These are phyloP conservation scores for Falco concolor DNA, from an alignment of 2,797 vertebrate genomes.

Conservation along the genomic window DNA sequence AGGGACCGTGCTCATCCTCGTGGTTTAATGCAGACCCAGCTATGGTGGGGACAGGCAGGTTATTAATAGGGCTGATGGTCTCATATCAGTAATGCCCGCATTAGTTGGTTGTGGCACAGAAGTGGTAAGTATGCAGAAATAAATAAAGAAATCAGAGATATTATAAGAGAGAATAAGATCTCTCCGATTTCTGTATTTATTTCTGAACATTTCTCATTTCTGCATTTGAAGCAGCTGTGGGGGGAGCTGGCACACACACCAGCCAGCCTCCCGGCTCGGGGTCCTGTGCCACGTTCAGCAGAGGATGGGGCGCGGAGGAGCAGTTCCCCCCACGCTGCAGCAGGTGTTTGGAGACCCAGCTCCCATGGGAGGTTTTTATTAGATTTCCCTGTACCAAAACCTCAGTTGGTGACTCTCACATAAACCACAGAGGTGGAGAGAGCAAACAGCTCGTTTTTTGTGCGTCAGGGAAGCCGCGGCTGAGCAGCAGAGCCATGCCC, in stretches of 20 bases:
- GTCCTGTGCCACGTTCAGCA: not conserved
- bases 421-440: not conserved
- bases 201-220: not conserved
- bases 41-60: not conserved
- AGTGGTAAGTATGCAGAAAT: not conserved
- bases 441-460: not conserved
- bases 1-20: fast-evolving
- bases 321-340: fast-evolving
- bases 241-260: not conserved
- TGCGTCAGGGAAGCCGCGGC: not conserved
- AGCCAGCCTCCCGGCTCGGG: fast-evolving
- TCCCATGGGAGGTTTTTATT: not conserved
- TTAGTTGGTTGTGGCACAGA: not conserved
- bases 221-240: not conserved
- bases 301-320: not conserved
- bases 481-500: not conserved
- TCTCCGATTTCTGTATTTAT: not conserved
- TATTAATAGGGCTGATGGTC: not conserved
- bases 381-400: not conserved
- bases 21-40: not conserved
- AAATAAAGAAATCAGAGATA: not conserved
- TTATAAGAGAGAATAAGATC: not conserved
- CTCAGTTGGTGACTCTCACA: not conserved
- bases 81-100: not conserved
- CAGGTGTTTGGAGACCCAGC: not conserved